Evolutionary conservation across 2,113 vertebrate species (phyloP).

Genomic region (Genyomyrus donnyi): DNA sequence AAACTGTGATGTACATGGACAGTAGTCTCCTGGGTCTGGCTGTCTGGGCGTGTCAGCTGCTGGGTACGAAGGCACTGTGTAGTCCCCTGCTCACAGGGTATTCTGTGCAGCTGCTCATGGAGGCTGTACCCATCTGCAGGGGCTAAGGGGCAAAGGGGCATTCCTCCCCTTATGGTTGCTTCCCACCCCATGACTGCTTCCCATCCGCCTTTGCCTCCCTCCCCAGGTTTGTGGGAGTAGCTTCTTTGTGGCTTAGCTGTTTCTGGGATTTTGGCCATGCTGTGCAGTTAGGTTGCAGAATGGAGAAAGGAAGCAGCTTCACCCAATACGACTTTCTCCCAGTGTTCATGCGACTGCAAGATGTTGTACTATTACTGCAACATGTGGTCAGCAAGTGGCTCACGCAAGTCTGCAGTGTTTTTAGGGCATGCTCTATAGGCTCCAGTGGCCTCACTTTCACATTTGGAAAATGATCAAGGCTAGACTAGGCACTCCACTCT

Average conservation of each 20-base stretch:
- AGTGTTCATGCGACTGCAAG: neutral
- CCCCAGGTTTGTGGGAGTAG: neutral
- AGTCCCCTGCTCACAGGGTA: neutral
- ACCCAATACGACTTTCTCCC: neutral
- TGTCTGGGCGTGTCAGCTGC: neutral
- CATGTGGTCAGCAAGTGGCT: neutral
- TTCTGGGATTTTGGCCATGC: neutral
- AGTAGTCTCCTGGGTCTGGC: neutral
- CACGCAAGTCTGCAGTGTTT: neutral
- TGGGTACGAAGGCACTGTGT: neutral
- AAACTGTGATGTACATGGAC: neutral
- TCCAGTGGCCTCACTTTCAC: neutral
- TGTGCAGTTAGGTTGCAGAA: neutral
- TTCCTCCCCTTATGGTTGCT: neutral
- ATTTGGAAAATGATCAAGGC: neutral
- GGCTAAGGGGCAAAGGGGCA: neutral
- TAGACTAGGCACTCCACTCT: no score
- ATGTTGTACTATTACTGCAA: neutral
- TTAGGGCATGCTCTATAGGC: neutral
- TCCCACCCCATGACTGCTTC: neutral
- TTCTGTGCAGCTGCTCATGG: neutral
- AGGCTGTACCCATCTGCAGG: neutral
- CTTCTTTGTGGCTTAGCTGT: neutral
- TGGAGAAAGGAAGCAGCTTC: neutral
- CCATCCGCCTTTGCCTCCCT: neutral